These are phyloP conservation scores for Electrona antarctica DNA, from an alignment of 2,113 vertebrate genomes.

Conservation along the genomic window DNA sequence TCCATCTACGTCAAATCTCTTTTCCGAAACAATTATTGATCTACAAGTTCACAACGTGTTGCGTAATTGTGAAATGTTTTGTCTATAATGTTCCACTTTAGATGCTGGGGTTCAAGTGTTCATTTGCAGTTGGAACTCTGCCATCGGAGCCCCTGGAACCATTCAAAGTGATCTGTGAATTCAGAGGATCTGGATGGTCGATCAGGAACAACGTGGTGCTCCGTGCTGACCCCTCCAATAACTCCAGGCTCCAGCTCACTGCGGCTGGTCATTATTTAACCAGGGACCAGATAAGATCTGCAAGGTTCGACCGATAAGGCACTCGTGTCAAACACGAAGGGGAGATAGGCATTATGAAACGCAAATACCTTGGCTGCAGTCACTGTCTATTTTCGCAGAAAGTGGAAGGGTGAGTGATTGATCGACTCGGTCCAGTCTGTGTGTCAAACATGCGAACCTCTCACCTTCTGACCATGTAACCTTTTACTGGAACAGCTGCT, in stretches of 20 bases:
- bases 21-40: too few relatives aligned
- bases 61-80: too few relatives aligned
- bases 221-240: conserved; percentile 44
- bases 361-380: conserved; percentile 32
- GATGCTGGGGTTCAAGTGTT: too few relatives aligned
- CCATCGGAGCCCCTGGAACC: too few relatives aligned
- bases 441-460: conserved; percentile 10
- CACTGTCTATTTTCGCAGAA: conserved; percentile 54
- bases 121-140: too few relatives aligned
- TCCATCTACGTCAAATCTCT: too few relatives aligned
- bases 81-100: too few relatives aligned
- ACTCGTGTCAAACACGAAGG: conserved; percentile 67
- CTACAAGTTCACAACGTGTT: too few relatives aligned
- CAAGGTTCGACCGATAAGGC: conserved; percentile 72
- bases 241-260: conserved; percentile 44
- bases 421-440: conserved; percentile 21
- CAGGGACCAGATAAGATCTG: conserved; percentile 66
- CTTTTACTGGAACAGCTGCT: conserved; percentile 5
- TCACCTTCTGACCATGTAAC: not conserved
- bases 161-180: too few relatives aligned
- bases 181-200: too few relatives aligned
- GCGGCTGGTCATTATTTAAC: conserved; percentile 75
- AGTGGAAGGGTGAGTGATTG: conserved; percentile 47
- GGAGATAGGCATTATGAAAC: conserved; percentile 77
- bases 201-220: not conserved